Base-by-base conservation (phyloP, 2,797 vertebrate genomes). In the Siniperca obscura region DNA sequence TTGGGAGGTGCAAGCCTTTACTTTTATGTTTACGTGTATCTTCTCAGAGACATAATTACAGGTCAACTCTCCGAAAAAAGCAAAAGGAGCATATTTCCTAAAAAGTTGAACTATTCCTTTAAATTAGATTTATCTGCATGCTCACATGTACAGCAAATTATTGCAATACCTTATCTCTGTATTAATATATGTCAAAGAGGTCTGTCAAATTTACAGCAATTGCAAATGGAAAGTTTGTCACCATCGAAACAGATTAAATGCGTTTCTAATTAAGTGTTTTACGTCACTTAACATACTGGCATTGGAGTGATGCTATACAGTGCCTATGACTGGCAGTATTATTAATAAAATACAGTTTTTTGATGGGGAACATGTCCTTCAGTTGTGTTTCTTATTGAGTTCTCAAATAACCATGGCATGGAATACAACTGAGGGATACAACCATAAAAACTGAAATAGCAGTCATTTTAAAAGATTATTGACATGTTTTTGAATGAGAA, bases 401-500 rank as follows among this genome's bases (percentile, higher is more conserved):
- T 40, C 1, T 27, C 6, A 10, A 73, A 50, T 22, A 72, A 40
- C 1, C 4, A 9, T 64, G 36, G 9, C 42, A 61, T 84, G 65
- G 70, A 66, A 48, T 56, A 5, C 7, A 42, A 12, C 11, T 42
- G 40, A 42, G 46, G 14, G 19, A 46, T 56, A 68, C 7, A 53
- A 9, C 21, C 14, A 57, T 57, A 42, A n/a, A 82, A 9, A 75
- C 5, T 56, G n/a, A 73, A 68, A 76, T 19, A 65, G 22, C 21
- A 22, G 52, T 66, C 6, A 42, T 79, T 80, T 64, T 16, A 68
- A 62, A 74, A 82, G 40, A 72, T 59, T 86, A 84, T 71, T 82
- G 80, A 80, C 59, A 46, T 61, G 36, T 50, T 66, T 85, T 72
- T 73, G 61, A 82, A 60, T 66, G 34, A 34, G 25, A 84, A 87